phyloP scores from a whole-genome alignment of 2,113 vertebrate species.

The Grus americana region DNA sequence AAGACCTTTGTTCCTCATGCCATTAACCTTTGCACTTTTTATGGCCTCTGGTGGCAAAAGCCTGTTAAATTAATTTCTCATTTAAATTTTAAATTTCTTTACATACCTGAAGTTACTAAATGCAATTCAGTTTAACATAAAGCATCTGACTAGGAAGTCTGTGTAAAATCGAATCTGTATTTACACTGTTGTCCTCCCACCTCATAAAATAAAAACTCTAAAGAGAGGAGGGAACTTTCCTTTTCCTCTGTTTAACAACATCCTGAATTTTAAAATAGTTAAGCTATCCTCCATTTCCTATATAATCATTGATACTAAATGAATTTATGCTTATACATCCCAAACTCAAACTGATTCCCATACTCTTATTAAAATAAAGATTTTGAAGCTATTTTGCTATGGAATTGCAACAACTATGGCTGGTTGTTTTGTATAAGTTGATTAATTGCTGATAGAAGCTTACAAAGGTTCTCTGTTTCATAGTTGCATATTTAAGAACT shows the following conservation, averaged over 20 bases:
- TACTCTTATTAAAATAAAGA: neutral
- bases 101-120: neutral
- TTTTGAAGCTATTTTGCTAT: neutral
- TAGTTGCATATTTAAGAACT: neutral
- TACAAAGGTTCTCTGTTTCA: neutral
- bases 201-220: neutral
- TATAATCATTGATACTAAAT: neutral
- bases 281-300: neutral
- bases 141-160: neutral
- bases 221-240: slow-evolving; percentile 1
- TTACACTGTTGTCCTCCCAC: neutral
- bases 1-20: neutral
- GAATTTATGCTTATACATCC: neutral
- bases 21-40: slow-evolving; percentile 3
- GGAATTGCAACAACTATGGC: neutral
- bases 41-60: neutral
- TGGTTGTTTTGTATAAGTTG: neutral
- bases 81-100: neutral
- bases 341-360: neutral
- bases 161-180: neutral
- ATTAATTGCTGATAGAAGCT: neutral
- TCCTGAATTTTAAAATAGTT: slow-evolving; percentile 11
- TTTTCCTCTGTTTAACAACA: slow-evolving; percentile 45
- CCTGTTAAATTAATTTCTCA: neutral
- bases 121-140: neutral